These are phyloP conservation scores for Scaptodrosophila lebanonensis DNA, from an alignment of 1,140 invertebrate genomes.

Conservation along the genomic window DNA sequence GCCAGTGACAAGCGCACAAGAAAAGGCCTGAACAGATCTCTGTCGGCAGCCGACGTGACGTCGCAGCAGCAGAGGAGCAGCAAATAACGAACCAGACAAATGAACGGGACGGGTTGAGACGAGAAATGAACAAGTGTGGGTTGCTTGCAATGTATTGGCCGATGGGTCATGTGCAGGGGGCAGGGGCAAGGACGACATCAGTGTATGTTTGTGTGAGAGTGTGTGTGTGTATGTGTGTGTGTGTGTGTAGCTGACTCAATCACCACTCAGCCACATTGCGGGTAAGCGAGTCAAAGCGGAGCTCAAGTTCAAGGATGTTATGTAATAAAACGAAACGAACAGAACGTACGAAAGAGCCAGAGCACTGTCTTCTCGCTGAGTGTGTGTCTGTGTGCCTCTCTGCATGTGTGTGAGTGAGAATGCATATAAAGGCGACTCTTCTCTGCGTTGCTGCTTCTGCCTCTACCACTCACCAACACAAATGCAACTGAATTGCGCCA, in stretches of 20 bases:
- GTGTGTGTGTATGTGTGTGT: conserved; percentile 13
- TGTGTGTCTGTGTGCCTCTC: not conserved
- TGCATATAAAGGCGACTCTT: conserved; percentile 10
- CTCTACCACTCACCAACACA: not conserved
- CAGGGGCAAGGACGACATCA: conserved; percentile 9
- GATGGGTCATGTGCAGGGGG: conserved; percentile 1
- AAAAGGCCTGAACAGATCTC: conserved; percentile 42
- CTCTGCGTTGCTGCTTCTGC: conserved; percentile 25
- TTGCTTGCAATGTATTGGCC: not conserved
- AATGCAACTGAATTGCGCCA: conserved; percentile 9
- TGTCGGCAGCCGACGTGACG: conserved; percentile 14
- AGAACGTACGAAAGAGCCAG: conserved; percentile 20
- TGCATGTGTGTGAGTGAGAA: not conserved
- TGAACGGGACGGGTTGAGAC: conserved; percentile 19
- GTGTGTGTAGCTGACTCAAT: conserved; percentile 28
- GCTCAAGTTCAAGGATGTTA: conserved; percentile 77
- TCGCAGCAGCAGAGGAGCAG: conserved; percentile 28
- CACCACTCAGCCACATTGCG: conserved; percentile 22
- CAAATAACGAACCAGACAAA: conserved; percentile 2
- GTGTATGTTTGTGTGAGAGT: conserved; percentile 2
- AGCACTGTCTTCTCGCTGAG: not conserved
- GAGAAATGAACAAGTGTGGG: conserved; percentile 22
- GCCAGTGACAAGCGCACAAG: conserved; percentile 52
- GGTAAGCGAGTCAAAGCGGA: conserved; percentile 48
- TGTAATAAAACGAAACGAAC: conserved; percentile 55